Conservation (phyloP, 2,113 vertebrate genomes). For the Nesogale talazaci region DNA sequence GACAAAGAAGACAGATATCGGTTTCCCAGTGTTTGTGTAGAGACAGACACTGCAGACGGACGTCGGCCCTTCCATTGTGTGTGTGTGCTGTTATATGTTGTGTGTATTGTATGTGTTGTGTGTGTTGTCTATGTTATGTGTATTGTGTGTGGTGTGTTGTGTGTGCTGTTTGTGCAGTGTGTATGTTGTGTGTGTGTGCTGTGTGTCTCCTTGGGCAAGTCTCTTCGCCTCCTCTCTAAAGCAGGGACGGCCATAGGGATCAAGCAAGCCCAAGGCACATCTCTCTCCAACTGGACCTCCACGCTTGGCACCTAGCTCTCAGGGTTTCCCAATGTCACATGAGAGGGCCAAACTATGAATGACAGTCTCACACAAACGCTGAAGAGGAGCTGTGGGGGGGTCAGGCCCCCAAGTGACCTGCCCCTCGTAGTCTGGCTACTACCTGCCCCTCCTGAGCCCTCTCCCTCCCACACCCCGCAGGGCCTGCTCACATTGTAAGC, state of each 20-base stretch:
- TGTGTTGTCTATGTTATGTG: no score
- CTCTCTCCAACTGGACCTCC: not conserved
- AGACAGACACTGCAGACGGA: not conserved
- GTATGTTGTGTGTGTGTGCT: not conserved
- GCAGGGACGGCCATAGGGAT: not conserved
- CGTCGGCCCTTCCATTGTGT: not conserved
- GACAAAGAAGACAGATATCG: not conserved
- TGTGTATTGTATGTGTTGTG: no score
- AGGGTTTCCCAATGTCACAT: not conserved
- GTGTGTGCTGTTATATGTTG: no score
- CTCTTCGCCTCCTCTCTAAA: slow-evolving; percentile 3
- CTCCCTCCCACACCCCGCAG: not conserved
- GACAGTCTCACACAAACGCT: not conserved
- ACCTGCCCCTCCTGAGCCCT: not conserved
- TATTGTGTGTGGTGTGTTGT: no score
- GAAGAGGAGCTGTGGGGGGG: not conserved
- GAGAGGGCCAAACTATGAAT: not conserved
- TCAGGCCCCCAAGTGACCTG: not conserved
- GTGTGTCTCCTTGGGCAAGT: not conserved
- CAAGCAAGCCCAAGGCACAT: not conserved
- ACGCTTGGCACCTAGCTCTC: not conserved
- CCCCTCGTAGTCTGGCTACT: not conserved
- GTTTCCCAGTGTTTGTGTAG: not conserved
- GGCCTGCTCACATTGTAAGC: slow-evolving; percentile 87
- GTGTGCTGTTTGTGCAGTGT: no score